These are phyloP conservation scores for Epizoanthus fatuus DNA, from an alignment of 92 coral and sea anemone genomes.

Conservation along the genomic window DNA sequence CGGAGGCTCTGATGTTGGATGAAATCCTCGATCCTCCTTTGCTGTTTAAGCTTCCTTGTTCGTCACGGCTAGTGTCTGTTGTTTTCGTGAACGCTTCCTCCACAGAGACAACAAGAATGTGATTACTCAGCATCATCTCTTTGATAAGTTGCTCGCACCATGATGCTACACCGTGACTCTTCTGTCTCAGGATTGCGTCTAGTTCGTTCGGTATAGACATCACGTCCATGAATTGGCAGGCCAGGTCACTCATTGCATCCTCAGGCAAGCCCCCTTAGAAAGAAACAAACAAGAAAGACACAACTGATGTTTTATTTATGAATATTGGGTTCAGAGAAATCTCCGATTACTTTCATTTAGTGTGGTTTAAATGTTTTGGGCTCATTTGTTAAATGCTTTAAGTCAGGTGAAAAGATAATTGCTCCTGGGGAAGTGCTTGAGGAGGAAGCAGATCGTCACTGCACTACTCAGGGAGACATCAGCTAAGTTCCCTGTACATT, in stretches of 20 bases:
- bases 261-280: slow-evolving; percentile 82
- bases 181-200: slow-evolving; percentile 83
- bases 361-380: no score
- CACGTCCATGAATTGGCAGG: slow-evolving; percentile 98
- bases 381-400: no score
- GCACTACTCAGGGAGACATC: no score
- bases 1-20: not conserved
- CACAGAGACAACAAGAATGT: slow-evolving; percentile 79
- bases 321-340: not conserved
- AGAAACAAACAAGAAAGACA: not conserved
- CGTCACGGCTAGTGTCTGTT: slow-evolving; percentile 24
- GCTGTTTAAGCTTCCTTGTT: not conserved
- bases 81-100: slow-evolving; percentile 71
- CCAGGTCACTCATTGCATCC: slow-evolving; percentile 90
- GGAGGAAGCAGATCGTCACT: no score
- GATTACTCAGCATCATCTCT: slow-evolving; percentile 84
- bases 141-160: slow-evolving; percentile 99
- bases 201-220: slow-evolving; percentile 91
- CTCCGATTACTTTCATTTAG: no score
- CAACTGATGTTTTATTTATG: not conserved
- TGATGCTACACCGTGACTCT: slow-evolving; percentile 98
- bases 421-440: no score
- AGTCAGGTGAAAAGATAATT: no score
- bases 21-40: not conserved
- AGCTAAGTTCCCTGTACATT: no score